Evolutionary conservation across 2,888 invertebrate genomes (phyloP).

Genomic region (Phengaris alcon): DNA sequence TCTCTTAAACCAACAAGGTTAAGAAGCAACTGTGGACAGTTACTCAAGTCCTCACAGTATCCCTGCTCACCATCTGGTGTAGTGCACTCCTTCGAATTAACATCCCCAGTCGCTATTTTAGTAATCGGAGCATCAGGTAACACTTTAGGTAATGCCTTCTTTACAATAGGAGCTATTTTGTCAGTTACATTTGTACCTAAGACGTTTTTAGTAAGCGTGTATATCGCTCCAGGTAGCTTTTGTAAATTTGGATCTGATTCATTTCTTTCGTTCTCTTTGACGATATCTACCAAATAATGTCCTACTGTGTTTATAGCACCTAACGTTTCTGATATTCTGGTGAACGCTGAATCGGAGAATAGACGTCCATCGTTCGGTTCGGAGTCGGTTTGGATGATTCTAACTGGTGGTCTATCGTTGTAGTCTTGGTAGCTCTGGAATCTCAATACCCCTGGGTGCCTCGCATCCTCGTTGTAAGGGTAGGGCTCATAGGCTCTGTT

Average conservation of each 20-base stretch:
- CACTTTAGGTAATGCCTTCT: constrained; percentile 66
- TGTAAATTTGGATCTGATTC: constrained; percentile 65
- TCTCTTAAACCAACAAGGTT: constrained; percentile 90
- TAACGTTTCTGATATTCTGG: constrained; percentile 81
- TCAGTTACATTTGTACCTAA: constrained; percentile 87
- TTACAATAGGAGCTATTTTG: constrained; percentile 86
- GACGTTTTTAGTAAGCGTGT: constrained; percentile 89
- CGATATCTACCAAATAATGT: constrained; percentile 90
- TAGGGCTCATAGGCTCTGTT: constrained; percentile 39
- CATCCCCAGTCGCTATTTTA: constrained; percentile 66
- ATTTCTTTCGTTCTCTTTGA: constrained; percentile 69
- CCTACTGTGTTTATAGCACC: constrained; percentile 93
- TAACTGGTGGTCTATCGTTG: constrained; percentile 51
- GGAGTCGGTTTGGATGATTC: constrained; percentile 51
- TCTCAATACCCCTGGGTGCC: constrained; percentile 39
- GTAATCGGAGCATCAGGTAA: constrained; percentile 68
- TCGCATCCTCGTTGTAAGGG: constrained; percentile 48
- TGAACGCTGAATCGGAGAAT: constrained; percentile 80
- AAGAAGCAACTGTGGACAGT: constrained; percentile 90
- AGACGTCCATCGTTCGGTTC: constrained; percentile 70
- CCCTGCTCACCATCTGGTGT: constrained; percentile 90
- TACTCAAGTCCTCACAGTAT: constrained; percentile 91
- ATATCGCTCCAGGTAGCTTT: constrained; percentile 84
- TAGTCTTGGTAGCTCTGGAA: constrained; percentile 47
- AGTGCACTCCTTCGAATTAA: constrained; percentile 83